Base-by-base conservation (phyloP, 2,888 invertebrate species). In the Punctoribates punctum region DNA sequence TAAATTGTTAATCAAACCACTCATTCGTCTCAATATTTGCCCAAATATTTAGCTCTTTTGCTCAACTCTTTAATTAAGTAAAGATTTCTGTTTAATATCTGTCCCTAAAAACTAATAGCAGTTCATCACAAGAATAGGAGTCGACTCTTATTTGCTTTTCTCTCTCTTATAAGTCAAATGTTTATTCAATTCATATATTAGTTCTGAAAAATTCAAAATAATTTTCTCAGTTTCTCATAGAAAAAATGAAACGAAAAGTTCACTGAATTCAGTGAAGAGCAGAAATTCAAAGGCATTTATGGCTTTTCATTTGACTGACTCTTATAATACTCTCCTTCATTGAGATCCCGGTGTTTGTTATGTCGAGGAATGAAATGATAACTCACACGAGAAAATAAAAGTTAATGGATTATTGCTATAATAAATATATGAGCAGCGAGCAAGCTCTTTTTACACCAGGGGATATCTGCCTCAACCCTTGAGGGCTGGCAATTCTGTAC, bases 341-440 rank as follows among this genome's bases (percentile, higher is more conserved):
- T 62, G 62, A 11, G 42, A 42, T 42, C 13, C 6, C 13, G 1
- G 42, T 42, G 42, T 42, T 62, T 62, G 23, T n/a, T 13, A 34
- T 62, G 34, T 62, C 34, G 29, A 13, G n/a, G 62, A 27, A 29
- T 62, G 62, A 62, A 62, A 62, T 62, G 62, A 62, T 62, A 62
- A 29, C 8, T 34, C 62, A 27, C 13, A 20, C 29, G 23, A 23
- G 23, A 29, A 62, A 29, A 62, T 62, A 62, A 62, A 62, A 70
- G 42, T 70, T 70, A 70, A 70, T 70, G 70, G 34, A 42, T 70
- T 70, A 70, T 70, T 70, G 23, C 70, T 46, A 23, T 70, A 70
- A 70, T 70, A 70, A 42, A 70, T 70, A 70, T 70, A 38, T 70
- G 8, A 42, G 42, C 11, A 42, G 42, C 11, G 42, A 42, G 42